phyloP scores from a whole-genome alignment of 1,140 invertebrate species.

The roundworm (Caenorhabditis elegans) region WBcel235 BX284602.5:6252501-6253000 shows the following conservation, averaged over 20 bases:
- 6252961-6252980: background rate
- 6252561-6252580: slow-evolving; percentile 16
- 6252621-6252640: slow-evolving; percentile 23
- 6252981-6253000: background rate
- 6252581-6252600: slow-evolving; percentile 11
- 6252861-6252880: slow-evolving; percentile 16
- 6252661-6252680: slow-evolving; percentile 8
- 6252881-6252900: slow-evolving; percentile 3
- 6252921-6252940: slow-evolving; percentile 28
- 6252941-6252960: background rate
- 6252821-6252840: no score
- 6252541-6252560: slow-evolving; percentile 34
- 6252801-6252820: no score
- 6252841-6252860: no score
- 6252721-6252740: background rate
- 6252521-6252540: slow-evolving; percentile 51
- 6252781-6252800: slow-evolving; percentile 14
- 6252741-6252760: background rate
- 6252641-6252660: background rate
- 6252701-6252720: background rate
- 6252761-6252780: slow-evolving; percentile 2
- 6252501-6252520: slow-evolving; percentile 77
- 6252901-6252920: background rate
- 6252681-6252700: slow-evolving; percentile 26
- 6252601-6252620: background rate